phyloP scores from a whole-genome alignment of 2,888 invertebrate genomes.

The Pantelozetes paolii region DNA sequence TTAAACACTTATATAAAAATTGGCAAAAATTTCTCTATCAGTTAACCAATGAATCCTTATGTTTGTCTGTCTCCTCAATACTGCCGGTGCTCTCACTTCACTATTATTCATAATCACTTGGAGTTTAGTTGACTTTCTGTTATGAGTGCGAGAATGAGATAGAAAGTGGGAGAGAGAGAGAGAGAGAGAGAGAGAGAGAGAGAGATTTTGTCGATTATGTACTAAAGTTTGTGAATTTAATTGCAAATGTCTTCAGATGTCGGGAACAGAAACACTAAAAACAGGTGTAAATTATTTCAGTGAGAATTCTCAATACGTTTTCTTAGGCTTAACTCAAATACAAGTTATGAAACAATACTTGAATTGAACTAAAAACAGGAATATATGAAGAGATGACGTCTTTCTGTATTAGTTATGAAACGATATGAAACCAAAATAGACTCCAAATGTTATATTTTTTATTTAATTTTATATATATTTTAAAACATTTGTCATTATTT shows the following conservation, averaged over 20 bases:
- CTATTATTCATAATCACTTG: too few relatives aligned
- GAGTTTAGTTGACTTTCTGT: too few relatives aligned
- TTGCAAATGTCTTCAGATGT: conserved; percentile 36
- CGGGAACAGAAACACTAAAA: conserved; percentile 28
- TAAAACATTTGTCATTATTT: neutral
- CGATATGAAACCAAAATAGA: neutral
- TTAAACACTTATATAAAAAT: too few relatives aligned
- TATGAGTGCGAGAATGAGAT: too few relatives aligned
- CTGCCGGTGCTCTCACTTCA: too few relatives aligned
- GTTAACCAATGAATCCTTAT: too few relatives aligned
- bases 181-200: too few relatives aligned
- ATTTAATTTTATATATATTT: too few relatives aligned
- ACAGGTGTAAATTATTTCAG: conserved; percentile 36
- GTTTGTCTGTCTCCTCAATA: too few relatives aligned
- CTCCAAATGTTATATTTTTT: neutral
- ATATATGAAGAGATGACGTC: neutral
- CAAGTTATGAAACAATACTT: neutral
- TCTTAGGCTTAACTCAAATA: neutral
- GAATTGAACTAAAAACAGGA: neutral
- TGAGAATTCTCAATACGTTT: conserved; percentile 24
- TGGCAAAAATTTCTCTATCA: too few relatives aligned
- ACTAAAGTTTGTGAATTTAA: conserved; percentile 24
- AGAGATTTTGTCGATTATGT: too few relatives aligned
- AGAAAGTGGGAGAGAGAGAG: too few relatives aligned
- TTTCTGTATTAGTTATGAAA: neutral